These are phyloP conservation scores for Pristionchus arcanus DNA, from an alignment of 2,888 invertebrate species.

Conservation along the genomic window DNA sequence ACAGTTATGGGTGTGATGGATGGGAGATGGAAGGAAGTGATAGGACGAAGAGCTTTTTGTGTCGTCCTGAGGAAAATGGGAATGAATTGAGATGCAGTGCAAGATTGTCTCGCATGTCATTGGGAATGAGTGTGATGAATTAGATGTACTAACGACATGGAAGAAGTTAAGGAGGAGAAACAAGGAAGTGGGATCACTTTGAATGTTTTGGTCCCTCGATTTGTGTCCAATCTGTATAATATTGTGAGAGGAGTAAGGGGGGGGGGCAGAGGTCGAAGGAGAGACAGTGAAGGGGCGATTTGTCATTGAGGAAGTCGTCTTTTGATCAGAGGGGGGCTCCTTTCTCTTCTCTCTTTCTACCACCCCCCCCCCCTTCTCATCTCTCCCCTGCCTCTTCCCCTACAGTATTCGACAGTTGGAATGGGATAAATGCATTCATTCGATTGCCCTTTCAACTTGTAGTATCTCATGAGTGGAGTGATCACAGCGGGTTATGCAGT, in stretches of 20 bases:
- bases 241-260: background rate
- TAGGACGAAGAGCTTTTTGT: background rate
- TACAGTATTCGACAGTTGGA: constrained; percentile 2
- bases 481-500: constrained; percentile 19
- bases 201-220: constrained; percentile 32
- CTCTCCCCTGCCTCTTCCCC: background rate
- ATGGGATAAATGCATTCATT: background rate
- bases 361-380: constrained; percentile 28
- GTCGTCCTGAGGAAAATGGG: constrained; percentile 16
- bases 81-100: background rate
- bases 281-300: background rate
- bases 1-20: constrained; percentile 28
- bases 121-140: background rate
- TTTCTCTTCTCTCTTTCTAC: constrained; percentile 24
- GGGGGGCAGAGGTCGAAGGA: background rate
- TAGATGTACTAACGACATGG: background rate
- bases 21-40: constrained; percentile 30
- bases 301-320: constrained; percentile 48
- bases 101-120: background rate
- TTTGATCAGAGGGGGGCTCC: constrained; percentile 41
- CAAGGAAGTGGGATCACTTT: background rate
- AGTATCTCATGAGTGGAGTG: background rate
- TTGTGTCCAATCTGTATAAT: background rate
- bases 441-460: background rate
- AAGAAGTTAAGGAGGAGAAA: background rate